phyloP scores from a whole-genome alignment of 1,140 invertebrate species.

The Dryas iulia region DNA sequence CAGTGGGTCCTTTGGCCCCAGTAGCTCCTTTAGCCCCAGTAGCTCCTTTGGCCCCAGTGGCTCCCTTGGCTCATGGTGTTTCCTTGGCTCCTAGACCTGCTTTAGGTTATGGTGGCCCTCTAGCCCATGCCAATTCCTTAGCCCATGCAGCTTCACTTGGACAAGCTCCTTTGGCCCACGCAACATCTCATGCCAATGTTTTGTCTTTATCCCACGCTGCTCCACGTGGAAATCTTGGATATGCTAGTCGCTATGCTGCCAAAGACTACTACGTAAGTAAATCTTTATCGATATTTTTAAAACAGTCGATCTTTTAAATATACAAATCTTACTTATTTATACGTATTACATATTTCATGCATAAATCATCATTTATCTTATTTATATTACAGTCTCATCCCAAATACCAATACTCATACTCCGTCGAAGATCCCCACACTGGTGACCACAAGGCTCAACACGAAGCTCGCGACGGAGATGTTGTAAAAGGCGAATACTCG shows the following conservation, averaged over 20 bases:
- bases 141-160: constrained; percentile 21
- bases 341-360: no score
- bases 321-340: no score
- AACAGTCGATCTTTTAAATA: background rate
- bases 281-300: constrained; percentile 2
- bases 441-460: constrained; percentile 50
- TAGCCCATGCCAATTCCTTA: constrained; percentile 29
- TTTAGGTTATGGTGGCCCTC: constrained; percentile 23
- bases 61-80: constrained; percentile 30
- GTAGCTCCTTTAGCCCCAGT: constrained; percentile 33
- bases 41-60: constrained; percentile 34
- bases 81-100: constrained; percentile 24
- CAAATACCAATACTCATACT: constrained; percentile 78
- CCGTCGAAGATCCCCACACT: constrained; percentile 68
- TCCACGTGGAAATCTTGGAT: constrained; percentile 24
- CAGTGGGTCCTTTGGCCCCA: constrained; percentile 31
- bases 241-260: constrained; percentile 27
- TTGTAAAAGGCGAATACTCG: constrained; percentile 82
- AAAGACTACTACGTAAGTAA: constrained; percentile 62
- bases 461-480: constrained; percentile 79
- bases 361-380: no score
- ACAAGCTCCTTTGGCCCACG: constrained; percentile 31
- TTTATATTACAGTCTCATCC: constrained; percentile 65
- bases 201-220: constrained; percentile 30
- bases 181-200: constrained; percentile 36